Evolutionary conservation across 2,797 vertebrate species (phyloP), one percentile per base, ranked within the genome.

Genomic region (Chromis chromis): DNA sequence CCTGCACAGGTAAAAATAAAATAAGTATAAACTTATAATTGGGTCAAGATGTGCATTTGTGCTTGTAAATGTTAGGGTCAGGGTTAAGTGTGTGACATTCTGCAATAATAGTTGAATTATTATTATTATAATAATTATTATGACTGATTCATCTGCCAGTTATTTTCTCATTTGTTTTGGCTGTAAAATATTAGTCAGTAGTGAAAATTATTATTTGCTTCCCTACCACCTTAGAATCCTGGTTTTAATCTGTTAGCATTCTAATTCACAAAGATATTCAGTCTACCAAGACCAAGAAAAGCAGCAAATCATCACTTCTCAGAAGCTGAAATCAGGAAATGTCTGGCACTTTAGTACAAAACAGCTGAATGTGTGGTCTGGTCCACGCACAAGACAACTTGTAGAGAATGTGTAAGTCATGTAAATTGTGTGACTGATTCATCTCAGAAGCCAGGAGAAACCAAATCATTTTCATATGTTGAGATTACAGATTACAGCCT

Each of bases 1-100:
- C 90, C 93, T 99, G 87, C 97, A 99, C 93, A 99, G 98, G 98
- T 99, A 94, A 90, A 62, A 31, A 5, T 12, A 31, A 42, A 21
- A 12, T 4, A 1, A 25, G 25, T 25, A 25, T 2, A n/a, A 48
- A n/a, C 6, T 11, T 22, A 21, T 14, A 24, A 19, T 56, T 49
- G 3, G 52, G 12, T 55, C 4, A 52, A n/a, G 21, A 61, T 19
- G 6, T 6, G 25, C n/a, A 27, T 27, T 27, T 40, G 7, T 44
- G 4, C 24, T 55, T 28, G 13, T 24, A 40, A 59, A 54, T 55
- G 8, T n/a, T 19, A n/a, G 17, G 31, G 7, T 31, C 31, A 31
- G 31, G 9, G 25, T 25, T 25, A 25, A 4, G 25, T 25, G 33
- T 36, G 33, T 11, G 9, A 36, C 33, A 36, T 36, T 36, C 33